A percentile compares a stretch with the other conserved stretches of the same genome.
Evolutionary conservation across 1,140 invertebrate genomes (phyloP).

Genomic region (Himalopsyche phryganea): DNA sequence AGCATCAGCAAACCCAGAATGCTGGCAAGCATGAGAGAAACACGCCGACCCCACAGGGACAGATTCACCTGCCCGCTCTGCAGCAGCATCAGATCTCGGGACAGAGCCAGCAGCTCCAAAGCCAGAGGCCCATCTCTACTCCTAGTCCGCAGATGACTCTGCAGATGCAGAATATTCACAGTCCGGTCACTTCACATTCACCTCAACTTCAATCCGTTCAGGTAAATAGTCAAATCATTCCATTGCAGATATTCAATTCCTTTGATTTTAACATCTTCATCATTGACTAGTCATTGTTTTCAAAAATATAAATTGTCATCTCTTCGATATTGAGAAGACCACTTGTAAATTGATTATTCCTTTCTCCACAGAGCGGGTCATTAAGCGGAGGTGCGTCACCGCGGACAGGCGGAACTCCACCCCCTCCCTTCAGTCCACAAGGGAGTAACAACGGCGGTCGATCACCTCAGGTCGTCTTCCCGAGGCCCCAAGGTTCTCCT

Average conservation of each 20-base stretch:
- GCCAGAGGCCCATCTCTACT: conserved; percentile 49
- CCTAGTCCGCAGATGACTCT: conserved; percentile 47
- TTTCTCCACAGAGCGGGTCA: conserved; percentile 39
- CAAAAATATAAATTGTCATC: neutral
- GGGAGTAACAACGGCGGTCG: conserved; percentile 17
- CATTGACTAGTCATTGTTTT: no score
- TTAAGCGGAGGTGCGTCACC: conserved; percentile 33
- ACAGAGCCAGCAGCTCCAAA: conserved; percentile 46
- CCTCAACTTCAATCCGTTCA: conserved; percentile 49
- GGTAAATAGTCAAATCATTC: conserved; percentile 18
- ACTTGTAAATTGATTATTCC: neutral
- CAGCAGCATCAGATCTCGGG: conserved; percentile 54
- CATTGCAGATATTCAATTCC: no score
- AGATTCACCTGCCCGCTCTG: conserved; percentile 45
- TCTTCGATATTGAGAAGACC: neutral
- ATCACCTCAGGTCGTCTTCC: conserved; percentile 39
- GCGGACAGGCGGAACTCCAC: conserved; percentile 17
- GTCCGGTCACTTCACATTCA: conserved; percentile 49
- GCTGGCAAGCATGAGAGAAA: conserved; percentile 45
- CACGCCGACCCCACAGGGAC: conserved; percentile 41
- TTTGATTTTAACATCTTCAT: no score
- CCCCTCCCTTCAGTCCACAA: conserved; percentile 28
- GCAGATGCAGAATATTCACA: conserved; percentile 51
- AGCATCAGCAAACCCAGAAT: conserved; percentile 37
- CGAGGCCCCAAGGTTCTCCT: conserved; percentile 48